phyloP scores from a whole-genome alignment of 2,113 vertebrate genomes.

The Balaenoptera acutorostrata region DNA sequence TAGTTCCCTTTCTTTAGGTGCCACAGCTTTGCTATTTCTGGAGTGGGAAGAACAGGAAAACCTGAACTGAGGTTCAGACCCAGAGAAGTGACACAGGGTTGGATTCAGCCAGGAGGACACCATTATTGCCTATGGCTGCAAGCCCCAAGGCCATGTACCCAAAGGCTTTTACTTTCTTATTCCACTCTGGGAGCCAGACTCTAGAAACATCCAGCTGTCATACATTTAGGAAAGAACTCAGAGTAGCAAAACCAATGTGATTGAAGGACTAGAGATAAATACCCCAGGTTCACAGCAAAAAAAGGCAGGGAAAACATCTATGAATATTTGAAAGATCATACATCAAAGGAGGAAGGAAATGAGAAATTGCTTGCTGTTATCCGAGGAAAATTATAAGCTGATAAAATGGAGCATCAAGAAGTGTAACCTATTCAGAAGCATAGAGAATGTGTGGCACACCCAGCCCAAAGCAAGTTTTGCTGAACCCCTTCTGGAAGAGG shows the following conservation, averaged over 20 bases:
- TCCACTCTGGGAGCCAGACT: not conserved
- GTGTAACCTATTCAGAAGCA: not conserved
- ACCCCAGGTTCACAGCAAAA: not conserved
- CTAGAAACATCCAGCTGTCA: conserved; percentile 7
- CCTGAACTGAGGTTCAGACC: not conserved
- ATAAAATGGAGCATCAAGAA: conserved; percentile 11
- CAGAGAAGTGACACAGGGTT: not conserved
- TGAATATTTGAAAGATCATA: conserved; percentile 66
- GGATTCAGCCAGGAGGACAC: not conserved
- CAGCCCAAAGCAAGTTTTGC: not conserved
- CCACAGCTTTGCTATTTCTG: not conserved
- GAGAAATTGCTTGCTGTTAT: conserved; percentile 53
- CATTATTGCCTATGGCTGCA: too few species aligned
- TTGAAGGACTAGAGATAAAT: conserved; percentile 48
- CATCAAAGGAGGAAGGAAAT: conserved; percentile 54
- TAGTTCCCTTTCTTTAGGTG: not conserved
- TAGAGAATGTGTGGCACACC: not conserved
- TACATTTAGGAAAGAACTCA: conserved; percentile 1
- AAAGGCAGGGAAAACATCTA: conserved; percentile 42
- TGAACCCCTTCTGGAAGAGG: not conserved
- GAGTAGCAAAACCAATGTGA: conserved; percentile 37
- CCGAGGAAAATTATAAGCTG: conserved; percentile 36
- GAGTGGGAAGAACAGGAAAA: not conserved
- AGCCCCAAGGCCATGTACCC: not conserved
- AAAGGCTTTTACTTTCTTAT: not conserved